Evolutionary conservation across 2,797 vertebrate genomes (phyloP), one percentile per base, ranked within the genome.

Genomic region (Monodelphis domestica): DNA sequence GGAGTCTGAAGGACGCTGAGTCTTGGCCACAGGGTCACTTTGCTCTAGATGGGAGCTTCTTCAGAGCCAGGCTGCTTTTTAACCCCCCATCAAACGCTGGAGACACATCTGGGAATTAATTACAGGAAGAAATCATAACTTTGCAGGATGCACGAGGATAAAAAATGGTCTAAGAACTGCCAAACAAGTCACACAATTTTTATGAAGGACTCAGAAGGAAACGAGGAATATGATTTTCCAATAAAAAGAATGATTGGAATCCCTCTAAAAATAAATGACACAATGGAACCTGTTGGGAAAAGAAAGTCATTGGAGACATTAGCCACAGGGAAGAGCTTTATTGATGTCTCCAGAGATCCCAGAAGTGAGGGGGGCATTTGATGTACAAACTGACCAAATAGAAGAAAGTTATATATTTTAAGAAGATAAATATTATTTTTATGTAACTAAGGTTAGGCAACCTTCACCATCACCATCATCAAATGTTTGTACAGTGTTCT

Each of bases 381-480:
- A 21, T 7, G 21, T 7, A 2, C 17, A 21, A 38, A 70, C 33
- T 7, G 12, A 15, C n/a, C n/a, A 70, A 70, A 21, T 21, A 9
- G 5, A 14, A 33, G 57, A 33, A 9, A 70, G 33, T 70, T 5
- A 17, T 12, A 0, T 2, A 38, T 28, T 38, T 6, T 38, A 38
- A 21, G 63, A 70, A 38, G 7, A n/a, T 15, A 17, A 30, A 38
- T n/a, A 33, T 70, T 70, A n/a, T 0, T n/a, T n/a, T 70, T 70
- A 6, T 21, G 63, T 38, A 1, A 1, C 63, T 7, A 21, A 0
- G n/a, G n/a, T n/a, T n/a, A n/a, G n/a, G n/a, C n/a, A n/a, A n/a
- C n/a, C n/a, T n/a, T n/a, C n/a, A n/a, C n/a, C n/a, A n/a, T n/a
- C n/a, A n/a, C n/a, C n/a, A n/a, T n/a, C n/a, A n/a, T n/a, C n/a